phyloP scores from a whole-genome alignment of 2,113 vertebrate species.

The Xiphorhynchus elegans region DNA sequence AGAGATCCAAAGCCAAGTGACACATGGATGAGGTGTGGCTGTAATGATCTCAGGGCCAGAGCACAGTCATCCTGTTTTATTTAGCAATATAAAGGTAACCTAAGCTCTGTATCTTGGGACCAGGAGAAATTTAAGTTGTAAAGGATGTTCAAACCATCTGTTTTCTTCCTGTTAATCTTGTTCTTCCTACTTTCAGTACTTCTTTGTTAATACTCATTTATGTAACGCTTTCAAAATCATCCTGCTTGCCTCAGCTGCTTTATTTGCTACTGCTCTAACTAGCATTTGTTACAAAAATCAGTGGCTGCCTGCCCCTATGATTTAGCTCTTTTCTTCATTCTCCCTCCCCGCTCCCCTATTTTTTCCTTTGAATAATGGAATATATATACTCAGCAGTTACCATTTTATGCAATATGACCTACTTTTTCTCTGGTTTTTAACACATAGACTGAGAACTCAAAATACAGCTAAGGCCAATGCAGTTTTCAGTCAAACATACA shows the following conservation, averaged over 20 bases:
- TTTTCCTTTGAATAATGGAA: not conserved
- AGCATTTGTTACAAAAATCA: not conserved
- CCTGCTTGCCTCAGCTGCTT: not conserved
- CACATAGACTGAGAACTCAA: not conserved
- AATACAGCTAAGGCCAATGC: not conserved
- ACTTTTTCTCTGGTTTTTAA: not conserved
- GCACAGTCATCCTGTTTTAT: not conserved
- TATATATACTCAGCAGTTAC: not conserved
- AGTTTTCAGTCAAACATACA: not conserved
- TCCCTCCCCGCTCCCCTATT: accelerated
- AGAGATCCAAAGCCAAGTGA: not conserved
- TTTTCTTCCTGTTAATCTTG: not conserved
- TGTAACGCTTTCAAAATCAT: not conserved
- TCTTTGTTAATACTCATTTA: not conserved
- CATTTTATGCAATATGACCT: not conserved
- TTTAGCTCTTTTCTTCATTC: not conserved
- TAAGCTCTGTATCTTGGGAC: not conserved
- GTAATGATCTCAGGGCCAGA: not conserved
- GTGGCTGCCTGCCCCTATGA: not conserved
- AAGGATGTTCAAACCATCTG: not conserved
- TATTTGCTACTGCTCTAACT: not conserved
- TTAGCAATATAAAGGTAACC: not conserved
- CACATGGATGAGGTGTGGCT: not conserved
- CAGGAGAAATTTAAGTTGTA: not conserved
- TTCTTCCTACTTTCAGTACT: not conserved